These are phyloP conservation scores for Zenarchopterus dispar DNA, from an alignment of 2,797 vertebrate species.

Conservation along the genomic window DNA sequence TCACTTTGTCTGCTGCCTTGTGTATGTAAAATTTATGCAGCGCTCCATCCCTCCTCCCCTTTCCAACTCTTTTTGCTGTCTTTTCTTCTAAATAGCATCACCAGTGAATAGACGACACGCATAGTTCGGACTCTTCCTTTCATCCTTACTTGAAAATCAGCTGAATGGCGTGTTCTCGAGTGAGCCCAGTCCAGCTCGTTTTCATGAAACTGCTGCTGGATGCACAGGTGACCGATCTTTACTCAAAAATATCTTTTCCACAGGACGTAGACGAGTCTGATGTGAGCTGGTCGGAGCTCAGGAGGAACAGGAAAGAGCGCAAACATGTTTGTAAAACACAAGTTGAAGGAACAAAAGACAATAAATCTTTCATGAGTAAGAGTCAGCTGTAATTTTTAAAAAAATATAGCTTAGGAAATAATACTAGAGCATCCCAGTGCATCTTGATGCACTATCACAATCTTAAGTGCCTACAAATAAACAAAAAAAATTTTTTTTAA, in stretches of 20 bases:
- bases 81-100: slow-evolving; percentile 72
- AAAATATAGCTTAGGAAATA: too few species aligned
- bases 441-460: too few species aligned
- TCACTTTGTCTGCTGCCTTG: slow-evolving; percentile 81
- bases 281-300: too few species aligned
- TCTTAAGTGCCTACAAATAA: too few species aligned
- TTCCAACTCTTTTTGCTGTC: slow-evolving; percentile 57
- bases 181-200: slow-evolving; percentile 56
- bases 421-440: too few species aligned
- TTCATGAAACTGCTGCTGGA: slow-evolving; percentile 22
- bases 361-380: too few species aligned
- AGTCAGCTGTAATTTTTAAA: too few species aligned
- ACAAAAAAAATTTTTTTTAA: too few species aligned
- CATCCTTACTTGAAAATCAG: slow-evolving; percentile 76
- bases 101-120: slow-evolving; percentile 77
- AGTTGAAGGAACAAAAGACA: too few species aligned
- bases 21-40: slow-evolving; percentile 85
- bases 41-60: slow-evolving; percentile 51
- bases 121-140: slow-evolving; percentile 82
- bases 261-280: too few species aligned
- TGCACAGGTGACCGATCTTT: slow-evolving; percentile 34
- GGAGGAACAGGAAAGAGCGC: too few species aligned
- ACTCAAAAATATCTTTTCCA: neutral
- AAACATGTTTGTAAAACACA: too few species aligned
- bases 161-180: slow-evolving; percentile 74